Evolutionary conservation across 2,888 invertebrate genomes (phyloP), one percentile per base, ranked within the genome.

Genomic region (Sinopyrophorus schimmeli): DNA sequence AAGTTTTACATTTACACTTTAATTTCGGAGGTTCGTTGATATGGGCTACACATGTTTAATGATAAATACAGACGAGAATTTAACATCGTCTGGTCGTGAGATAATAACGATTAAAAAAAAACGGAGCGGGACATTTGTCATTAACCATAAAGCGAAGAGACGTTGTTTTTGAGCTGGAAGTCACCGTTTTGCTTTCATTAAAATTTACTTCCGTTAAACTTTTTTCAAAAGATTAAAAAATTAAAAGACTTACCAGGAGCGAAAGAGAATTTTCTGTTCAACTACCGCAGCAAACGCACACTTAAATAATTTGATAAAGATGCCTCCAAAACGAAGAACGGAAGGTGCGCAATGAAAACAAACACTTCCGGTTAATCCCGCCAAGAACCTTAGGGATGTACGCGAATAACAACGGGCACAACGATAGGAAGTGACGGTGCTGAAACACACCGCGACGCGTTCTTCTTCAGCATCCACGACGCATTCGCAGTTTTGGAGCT

Each of bases 401-500:
- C 43, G 40, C 46, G 51, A 41, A 47, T 38, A 32, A 46, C 51
- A 41, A 31, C 43, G 40, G 37, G 30, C 40, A 24, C 47, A 39
- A 38, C 46, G 47, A 40, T 47, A 43, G 52, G 52, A 52, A 47
- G 47, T 52, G 52, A 52, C 42, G 47, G 47, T 40, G 44, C 51
- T 46, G 51, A 51, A 46, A 51, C 24, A 47, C 37, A 47, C 39
- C 44, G 40, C 50, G 47, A 43, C 47, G 43, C 52, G 47, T 43
- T 39, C 20, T 42, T 46, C 43, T 47, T 47, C 52, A 47, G 43
- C 52, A 43, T 52, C 52, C 52, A 52, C 51, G 52, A 58, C 58
- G 60, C 58, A 58, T 55, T 55, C 58, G 57, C 60, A 58, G 57
- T 55, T 55, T 54, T 47, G 46, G 44, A 47, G 55, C 54, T 50